A percentile compares a stretch with the other conserved stretches of the same genome.
These are phyloP conservation scores for Hypena proboscidalis DNA, from an alignment of 2,888 invertebrate species.

Conservation along the genomic window DNA sequence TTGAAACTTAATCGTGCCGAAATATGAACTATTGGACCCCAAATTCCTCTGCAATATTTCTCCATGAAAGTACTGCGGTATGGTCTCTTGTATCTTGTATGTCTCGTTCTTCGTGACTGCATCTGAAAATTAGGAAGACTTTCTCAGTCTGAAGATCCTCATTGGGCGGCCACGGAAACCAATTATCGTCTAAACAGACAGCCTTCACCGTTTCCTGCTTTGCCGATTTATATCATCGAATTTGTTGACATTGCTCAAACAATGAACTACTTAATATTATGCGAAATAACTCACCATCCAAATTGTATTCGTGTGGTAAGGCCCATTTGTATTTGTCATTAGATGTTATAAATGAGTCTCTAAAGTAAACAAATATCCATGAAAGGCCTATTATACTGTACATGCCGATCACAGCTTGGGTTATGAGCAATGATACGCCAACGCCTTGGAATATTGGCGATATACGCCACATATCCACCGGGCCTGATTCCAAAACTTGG, in stretches of 20 bases:
- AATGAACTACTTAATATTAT: constrained; percentile 38
- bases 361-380: constrained; percentile 95
- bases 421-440: constrained; percentile 91
- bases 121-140: constrained; percentile 50
- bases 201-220: constrained; percentile 58
- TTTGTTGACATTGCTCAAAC: constrained; percentile 48
- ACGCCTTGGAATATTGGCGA: constrained; percentile 96
- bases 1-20: constrained; percentile 92
- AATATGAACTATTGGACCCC: constrained; percentile 64
- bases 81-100: constrained; percentile 87
- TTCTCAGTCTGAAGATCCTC: constrained; percentile 26
- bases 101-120: constrained; percentile 60
- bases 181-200: constrained; percentile 49
- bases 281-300: constrained; percentile 81
- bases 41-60: constrained; percentile 89
- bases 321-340: constrained; percentile 93
- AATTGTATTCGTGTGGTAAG: constrained; percentile 88
- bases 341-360: constrained; percentile 93
- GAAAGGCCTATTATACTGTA: constrained; percentile 96
- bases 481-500: constrained; percentile 93
- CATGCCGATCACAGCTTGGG: constrained; percentile 92
- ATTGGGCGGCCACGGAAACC: constrained; percentile 37
- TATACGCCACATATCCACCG: constrained; percentile 97
- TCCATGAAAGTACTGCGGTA: constrained; percentile 94
- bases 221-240: constrained; percentile 47